Base-by-base conservation (phyloP, 2,113 vertebrate species). In the Sisor rabdophorus region DNA sequence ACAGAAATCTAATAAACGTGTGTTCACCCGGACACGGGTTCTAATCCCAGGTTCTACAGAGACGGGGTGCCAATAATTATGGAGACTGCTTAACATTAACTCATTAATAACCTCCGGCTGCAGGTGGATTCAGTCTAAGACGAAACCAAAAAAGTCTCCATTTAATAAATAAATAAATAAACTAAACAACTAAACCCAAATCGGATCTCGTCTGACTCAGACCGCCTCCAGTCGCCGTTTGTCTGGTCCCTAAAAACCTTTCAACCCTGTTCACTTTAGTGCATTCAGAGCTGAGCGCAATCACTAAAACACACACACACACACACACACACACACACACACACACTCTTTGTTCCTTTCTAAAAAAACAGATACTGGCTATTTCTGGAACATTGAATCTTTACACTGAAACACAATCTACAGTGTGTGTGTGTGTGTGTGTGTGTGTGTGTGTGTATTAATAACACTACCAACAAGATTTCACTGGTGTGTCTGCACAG, bases 201-300 rank as follows among this genome's bases (percentile, higher is more conserved):
- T 22, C 30, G 17, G 15, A 40, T 64, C 40, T 53, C 15, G 19
- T 64, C 16, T 53, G 24, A 40, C 4, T 9, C 11, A 1, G 19
- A 44, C 4, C 30, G 2, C 56, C 24, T 63, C 13, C 12, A 11
- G 2, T 26, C 13, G 16, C 17, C 8, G 48, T 24, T 24, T 60
- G 8, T 19, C 65, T 70, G 75, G 54, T 77, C 75, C 75, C 65
- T 77, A 60, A 60, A 77, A 61, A 16, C 15, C 19, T 52, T 36
- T 44, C 40, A 44, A 44, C 40, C 44, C 20, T 10, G 26, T 22
- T 20, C 54, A 73, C 56, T 4, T 30, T 11, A 60, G 55, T 73
- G 56, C 56, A 60, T 19, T 60, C 40, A 50, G 40, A 48, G 59
- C 47, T 44, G 53, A 56, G 15, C 22, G 54, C 30, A 53, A 6